A percentile compares a stretch with the other conserved stretches of the same genome.
These are phyloP conservation scores for Echinometra lucunter DNA, from an alignment of 53 echinoderm and acorn worm species.

Conservation along the genomic window DNA sequence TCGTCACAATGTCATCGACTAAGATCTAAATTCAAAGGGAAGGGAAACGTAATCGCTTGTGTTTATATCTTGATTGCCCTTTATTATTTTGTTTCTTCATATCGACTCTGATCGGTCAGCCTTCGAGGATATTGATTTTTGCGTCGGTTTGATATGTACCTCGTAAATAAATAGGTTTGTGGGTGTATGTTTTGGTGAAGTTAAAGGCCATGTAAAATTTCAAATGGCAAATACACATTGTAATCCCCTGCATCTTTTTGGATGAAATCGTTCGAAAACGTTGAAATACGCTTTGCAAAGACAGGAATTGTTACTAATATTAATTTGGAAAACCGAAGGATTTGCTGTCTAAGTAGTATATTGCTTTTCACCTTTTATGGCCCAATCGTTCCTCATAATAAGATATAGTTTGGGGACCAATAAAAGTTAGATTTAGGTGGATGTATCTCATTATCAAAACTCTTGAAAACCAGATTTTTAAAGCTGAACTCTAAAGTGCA, in stretches of 20 bases:
- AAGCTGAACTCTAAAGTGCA: too few relatives aligned
- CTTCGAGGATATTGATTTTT: slow-evolving; percentile 23
- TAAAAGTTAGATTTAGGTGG: too few relatives aligned
- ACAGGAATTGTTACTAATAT: not conserved
- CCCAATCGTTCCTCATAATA: too few relatives aligned
- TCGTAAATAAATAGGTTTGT: not conserved
- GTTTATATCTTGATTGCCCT: slow-evolving; percentile 30
- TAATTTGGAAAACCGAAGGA: too few relatives aligned
- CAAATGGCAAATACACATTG: not conserved
- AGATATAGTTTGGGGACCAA: too few relatives aligned
- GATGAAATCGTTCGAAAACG: not conserved
- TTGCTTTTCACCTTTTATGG: too few relatives aligned
- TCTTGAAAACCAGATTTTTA: too few relatives aligned
- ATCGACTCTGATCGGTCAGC: not conserved
- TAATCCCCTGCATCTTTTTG: not conserved
- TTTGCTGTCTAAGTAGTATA: too few relatives aligned
- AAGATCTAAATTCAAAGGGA: slow-evolving; percentile 38
- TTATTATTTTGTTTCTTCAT: slow-evolving; percentile 44
- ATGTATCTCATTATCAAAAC: too few relatives aligned
- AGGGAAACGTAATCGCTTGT: slow-evolving; percentile 13
- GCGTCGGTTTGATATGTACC: not conserved
- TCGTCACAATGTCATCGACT: slow-evolving; percentile 28
- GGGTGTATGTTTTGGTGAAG: not conserved
- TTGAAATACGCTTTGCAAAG: not conserved
- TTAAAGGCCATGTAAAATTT: not conserved